Percentiles rank a stretch among this genome's conserved stretches.
phyloP scores from a whole-genome alignment of 1,140 invertebrate species.

The Camponotus vicinus region DNA sequence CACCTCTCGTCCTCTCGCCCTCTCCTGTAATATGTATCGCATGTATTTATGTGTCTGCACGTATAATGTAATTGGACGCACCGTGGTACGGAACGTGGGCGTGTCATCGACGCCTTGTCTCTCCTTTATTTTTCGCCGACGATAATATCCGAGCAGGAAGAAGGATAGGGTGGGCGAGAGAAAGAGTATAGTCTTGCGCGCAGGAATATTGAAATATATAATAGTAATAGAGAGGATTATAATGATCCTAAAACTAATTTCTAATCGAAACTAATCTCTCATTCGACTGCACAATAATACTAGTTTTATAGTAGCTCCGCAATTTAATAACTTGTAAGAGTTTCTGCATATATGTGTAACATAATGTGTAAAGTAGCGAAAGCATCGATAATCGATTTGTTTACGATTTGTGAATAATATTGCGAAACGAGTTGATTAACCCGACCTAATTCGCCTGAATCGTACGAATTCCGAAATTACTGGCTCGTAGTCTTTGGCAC shows the following conservation, averaged over 20 bases:
- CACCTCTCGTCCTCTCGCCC: constrained; percentile 19
- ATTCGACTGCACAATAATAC: not conserved
- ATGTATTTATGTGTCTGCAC: constrained; percentile 69
- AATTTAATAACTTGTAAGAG: not conserved
- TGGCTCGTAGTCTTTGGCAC: constrained; percentile 34
- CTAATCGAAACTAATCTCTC: not conserved
- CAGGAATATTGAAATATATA: not conserved
- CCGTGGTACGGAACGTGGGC: constrained; percentile 59
- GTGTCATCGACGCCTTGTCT: constrained; percentile 53
- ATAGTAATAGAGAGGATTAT: not conserved
- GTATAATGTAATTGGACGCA: constrained; percentile 70
- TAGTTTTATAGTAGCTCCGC: not conserved
- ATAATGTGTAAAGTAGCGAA: not conserved
- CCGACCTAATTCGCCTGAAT: constrained; percentile 28
- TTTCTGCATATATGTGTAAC: not conserved
- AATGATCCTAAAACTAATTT: not conserved
- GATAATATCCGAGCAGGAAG: constrained; percentile 30
- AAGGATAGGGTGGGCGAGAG: constrained; percentile 4
- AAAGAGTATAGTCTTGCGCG: constrained; percentile 14
- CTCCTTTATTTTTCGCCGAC: constrained; percentile 62
- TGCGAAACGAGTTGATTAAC: not conserved
- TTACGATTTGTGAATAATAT: not conserved
- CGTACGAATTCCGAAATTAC: constrained; percentile 50
- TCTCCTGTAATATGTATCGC: constrained; percentile 58
- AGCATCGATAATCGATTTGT: not conserved